Base-by-base conservation (phyloP, 2,797 vertebrate genomes). In the Florisuga fusca region DNA sequence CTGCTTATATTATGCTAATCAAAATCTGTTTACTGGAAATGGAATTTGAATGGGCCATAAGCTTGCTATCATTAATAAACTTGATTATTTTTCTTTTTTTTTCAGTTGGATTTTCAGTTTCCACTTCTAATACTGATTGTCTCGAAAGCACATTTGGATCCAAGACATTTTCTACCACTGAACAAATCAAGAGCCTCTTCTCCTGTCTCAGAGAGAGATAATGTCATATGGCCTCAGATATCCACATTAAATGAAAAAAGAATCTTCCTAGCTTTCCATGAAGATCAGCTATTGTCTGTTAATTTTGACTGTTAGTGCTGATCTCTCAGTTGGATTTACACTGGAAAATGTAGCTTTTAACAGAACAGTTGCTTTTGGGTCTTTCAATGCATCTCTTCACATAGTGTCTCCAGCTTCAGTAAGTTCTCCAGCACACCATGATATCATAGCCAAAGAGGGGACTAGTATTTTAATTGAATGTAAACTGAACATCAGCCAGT, bases 391-490 rank as follows among this genome's bases (percentile, higher is more conserved):
- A 33, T 98, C 98, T 5, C 81, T 97, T 89, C 94, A 57, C 81
- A 78, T 80, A 20, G 91, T 92, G 78, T 71, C 97, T 86, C 87
- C 94, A 57, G 84, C 90, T 55, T 93, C 95, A 85, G 72, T 89
- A 61, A 96, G 85, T 87, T 96, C 98, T 72, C 94, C 95, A 68
- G 87, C 97, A 50, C 85, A 96, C 68, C 95, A 95, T 85, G 95
- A 97, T 92, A 80, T 99, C 43, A 98, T 99, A 95, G 98, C 96
- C 76, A 98, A 98, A 96, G 99, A 99, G 92, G 99, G 99, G 26
- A 96, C 97, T 89, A 98, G 97, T 78, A 50, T 93, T 23, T 96
- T 98, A 58, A 97, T 99, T 8, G 95, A 98, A 93, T 99, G 99
- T 95, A 99, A 99, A 87, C 97, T 99, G 91, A 98, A 98, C 5